Percentiles rank a stretch among this genome's conserved stretches.
phyloP scores from a whole-genome alignment of 2,888 invertebrate species.

The Erynnis tages region DNA sequence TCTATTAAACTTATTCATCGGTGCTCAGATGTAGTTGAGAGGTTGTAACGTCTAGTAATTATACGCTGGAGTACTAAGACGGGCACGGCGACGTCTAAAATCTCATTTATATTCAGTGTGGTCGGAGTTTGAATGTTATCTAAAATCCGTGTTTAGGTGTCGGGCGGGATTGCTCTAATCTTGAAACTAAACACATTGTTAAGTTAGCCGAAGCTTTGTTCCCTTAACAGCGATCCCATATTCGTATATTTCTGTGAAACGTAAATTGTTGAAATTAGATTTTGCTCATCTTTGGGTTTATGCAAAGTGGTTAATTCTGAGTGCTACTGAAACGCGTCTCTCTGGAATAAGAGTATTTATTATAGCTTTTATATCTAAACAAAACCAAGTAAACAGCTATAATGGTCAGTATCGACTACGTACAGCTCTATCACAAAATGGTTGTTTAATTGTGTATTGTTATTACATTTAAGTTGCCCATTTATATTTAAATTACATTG shows the following conservation, averaged over 20 bases:
- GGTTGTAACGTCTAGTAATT: slow-evolving; percentile 67
- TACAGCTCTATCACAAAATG: too few relatives aligned
- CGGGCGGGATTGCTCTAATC: slow-evolving; percentile 77
- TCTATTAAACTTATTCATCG: slow-evolving; percentile 60
- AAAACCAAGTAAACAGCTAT: too few relatives aligned
- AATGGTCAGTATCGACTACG: too few relatives aligned
- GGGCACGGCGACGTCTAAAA: slow-evolving; percentile 67
- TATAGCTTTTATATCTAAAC: too few relatives aligned
- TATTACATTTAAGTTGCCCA: too few relatives aligned
- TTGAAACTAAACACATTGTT: slow-evolving; percentile 80
- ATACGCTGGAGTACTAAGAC: slow-evolving; percentile 72
- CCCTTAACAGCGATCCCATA: slow-evolving; percentile 49
- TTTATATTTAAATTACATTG: too few relatives aligned
- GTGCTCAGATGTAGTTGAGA: slow-evolving; percentile 54
- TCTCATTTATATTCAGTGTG: slow-evolving; percentile 80
- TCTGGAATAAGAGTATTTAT: too few relatives aligned
- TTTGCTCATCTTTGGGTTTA: slow-evolving; percentile 20
- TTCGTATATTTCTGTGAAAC: slow-evolving; percentile 35
- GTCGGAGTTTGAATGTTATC: slow-evolving; percentile 80
- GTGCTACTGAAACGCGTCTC: too few relatives aligned
- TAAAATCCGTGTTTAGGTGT: slow-evolving; percentile 81
- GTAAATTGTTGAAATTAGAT: slow-evolving; percentile 24
- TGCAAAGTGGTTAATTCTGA: slow-evolving; percentile 3
- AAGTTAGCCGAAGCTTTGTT: slow-evolving; percentile 72
- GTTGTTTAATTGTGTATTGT: too few relatives aligned